These are phyloP conservation scores for Nycteola revayana DNA, from an alignment of 2,888 invertebrate species.

Conservation along the genomic window DNA sequence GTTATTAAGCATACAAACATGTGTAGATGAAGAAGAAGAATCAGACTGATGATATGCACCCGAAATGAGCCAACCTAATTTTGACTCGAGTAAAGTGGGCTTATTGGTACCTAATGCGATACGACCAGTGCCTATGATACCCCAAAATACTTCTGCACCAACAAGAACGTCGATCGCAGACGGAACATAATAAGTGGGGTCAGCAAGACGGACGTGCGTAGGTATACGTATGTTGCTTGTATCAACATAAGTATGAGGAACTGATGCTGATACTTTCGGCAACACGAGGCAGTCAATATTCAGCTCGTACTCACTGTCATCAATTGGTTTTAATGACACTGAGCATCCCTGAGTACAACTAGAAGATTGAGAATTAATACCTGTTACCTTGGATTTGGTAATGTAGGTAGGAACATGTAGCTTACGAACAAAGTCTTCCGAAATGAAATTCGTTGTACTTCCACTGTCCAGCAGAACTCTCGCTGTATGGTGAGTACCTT, in stretches of 20 bases:
- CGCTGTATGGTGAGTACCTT: too few relatives aligned
- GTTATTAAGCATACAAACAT: slow-evolving; percentile 1
- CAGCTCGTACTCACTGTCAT: neutral
- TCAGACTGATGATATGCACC: slow-evolving; percentile 1
- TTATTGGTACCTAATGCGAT: too few relatives aligned
- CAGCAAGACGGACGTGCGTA: too few relatives aligned
- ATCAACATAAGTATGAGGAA: slow-evolving; percentile 1
- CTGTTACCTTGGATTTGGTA: slow-evolving; percentile 1
- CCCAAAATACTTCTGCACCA: too few relatives aligned
- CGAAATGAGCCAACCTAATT: too few relatives aligned
- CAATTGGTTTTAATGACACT: neutral
- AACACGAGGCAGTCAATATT: slow-evolving; percentile 2
- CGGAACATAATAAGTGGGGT: too few relatives aligned
- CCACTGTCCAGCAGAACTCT: too few relatives aligned
- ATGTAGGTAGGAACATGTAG: neutral
- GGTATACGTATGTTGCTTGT: too few relatives aligned
- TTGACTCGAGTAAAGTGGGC: too few relatives aligned
- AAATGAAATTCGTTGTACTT: slow-evolving; percentile 1
- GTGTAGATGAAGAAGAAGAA: slow-evolving; percentile 1
- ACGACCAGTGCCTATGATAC: too few relatives aligned
- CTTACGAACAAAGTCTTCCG: slow-evolving; percentile 3
- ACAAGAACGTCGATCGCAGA: too few relatives aligned
- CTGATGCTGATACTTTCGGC: slow-evolving; percentile 1
- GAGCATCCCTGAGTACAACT: neutral
- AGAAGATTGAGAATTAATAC: slow-evolving; percentile 1